Percentiles rank a stretch among this genome's conserved stretches.
These are phyloP conservation scores for Notodonta ziczac DNA, from an alignment of 2,888 invertebrate genomes.

Conservation along the genomic window DNA sequence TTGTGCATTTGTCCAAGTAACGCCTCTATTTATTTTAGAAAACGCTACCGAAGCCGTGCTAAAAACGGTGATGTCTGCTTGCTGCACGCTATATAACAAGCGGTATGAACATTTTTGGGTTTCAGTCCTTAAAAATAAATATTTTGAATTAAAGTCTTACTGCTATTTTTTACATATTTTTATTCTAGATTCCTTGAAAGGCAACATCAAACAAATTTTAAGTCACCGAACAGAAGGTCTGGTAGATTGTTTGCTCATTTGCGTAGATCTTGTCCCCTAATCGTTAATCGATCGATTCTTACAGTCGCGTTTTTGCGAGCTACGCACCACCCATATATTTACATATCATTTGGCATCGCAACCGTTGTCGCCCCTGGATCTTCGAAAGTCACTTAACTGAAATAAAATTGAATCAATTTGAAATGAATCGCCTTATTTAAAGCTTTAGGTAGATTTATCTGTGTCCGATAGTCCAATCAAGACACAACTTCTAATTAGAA, in stretches of 20 bases:
- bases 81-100: background rate
- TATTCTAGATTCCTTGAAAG: too few species aligned
- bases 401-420: background rate
- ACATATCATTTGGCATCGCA: slow-evolving; percentile 1
- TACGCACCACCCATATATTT: background rate
- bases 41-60: slow-evolving; percentile 50
- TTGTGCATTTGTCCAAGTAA: slow-evolving; percentile 68
- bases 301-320: slow-evolving; percentile 1
- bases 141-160: background rate
- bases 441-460: background rate
- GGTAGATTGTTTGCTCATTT: too few species aligned
- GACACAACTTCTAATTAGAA: too few species aligned
- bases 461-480: too few species aligned
- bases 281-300: background rate
- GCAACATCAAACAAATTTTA: too few species aligned
- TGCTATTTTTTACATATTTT: too few species aligned
- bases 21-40: slow-evolving; percentile 71
- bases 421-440: background rate
- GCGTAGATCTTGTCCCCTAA: background rate
- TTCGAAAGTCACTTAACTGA: background rate
- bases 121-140: too few species aligned
- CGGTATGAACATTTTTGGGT: background rate
- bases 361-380: background rate
- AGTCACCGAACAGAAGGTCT: too few species aligned
- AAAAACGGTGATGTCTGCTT: slow-evolving; percentile 33